Percentiles rank a stretch among this genome's conserved stretches.
phyloP scores from a whole-genome alignment of 2,797 vertebrate genomes.

The Rhabdomys pumilio region DNA sequence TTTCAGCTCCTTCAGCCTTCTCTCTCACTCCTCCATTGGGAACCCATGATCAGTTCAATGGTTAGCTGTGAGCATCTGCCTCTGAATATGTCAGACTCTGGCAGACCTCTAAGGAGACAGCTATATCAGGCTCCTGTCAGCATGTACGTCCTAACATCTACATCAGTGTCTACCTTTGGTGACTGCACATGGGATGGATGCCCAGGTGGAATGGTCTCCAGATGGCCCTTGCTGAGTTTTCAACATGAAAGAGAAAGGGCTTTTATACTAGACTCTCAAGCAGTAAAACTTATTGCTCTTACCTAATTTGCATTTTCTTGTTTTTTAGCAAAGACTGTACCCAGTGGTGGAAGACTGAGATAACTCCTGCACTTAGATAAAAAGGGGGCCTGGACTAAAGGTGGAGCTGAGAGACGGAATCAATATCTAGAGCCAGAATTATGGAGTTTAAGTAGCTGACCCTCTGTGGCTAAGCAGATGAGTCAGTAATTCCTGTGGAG shows the following conservation, averaged over 20 bases:
- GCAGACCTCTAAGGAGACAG: no score
- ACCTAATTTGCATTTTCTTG: conserved; percentile 19
- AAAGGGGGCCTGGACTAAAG: conserved; percentile 55
- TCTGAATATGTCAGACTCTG: no score
- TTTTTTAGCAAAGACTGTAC: conserved; percentile 8
- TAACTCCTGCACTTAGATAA: conserved; percentile 71
- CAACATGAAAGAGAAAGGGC: conserved; percentile 4
- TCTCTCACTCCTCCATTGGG: no score
- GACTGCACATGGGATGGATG: no score
- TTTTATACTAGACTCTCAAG: conserved; percentile 57
- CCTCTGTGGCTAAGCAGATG: neutral
- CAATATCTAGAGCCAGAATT: neutral
- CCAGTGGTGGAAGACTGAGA: conserved; percentile 59
- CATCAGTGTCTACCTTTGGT: no score
- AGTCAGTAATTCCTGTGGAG: neutral
- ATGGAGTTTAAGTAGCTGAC: neutral
- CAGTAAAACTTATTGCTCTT: neutral
- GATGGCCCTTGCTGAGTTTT: neutral
- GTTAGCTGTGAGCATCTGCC: no score
- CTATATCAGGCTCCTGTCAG: no score
- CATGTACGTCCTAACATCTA: no score
- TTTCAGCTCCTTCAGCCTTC: no score
- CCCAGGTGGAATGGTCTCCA: no score
- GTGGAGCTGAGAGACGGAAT: conserved; percentile 37
- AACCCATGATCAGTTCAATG: no score